Conservation (phyloP, 2,888 invertebrate species). For the Meganola albula region DNA sequence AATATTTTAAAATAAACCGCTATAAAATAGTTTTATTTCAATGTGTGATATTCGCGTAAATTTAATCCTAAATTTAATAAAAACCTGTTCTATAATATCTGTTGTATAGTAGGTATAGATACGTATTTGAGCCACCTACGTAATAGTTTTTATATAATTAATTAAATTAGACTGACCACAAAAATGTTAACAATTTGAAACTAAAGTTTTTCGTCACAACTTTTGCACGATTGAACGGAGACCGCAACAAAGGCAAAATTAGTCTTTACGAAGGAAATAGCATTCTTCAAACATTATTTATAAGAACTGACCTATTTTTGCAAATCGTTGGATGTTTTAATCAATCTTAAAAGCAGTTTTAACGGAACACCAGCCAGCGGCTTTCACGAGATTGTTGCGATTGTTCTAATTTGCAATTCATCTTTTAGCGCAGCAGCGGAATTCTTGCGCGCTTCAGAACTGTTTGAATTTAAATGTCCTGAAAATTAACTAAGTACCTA, state of each 20-base stretch:
- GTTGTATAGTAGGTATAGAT: too few species aligned
- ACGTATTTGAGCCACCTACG: too few species aligned
- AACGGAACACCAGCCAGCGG: conserved; percentile 16
- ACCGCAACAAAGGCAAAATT: conserved; percentile 41
- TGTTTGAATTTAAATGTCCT: not conserved
- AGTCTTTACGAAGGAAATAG: conserved; percentile 27
- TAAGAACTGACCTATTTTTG: conserved; percentile 33
- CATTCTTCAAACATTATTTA: conserved; percentile 33
- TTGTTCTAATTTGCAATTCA: conserved; percentile 30
- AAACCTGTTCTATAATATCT: too few species aligned
- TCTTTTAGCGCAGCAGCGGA: conserved; percentile 17
- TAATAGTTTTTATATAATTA: too few species aligned
- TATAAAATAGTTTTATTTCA: too few species aligned
- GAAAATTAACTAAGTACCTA: not conserved
- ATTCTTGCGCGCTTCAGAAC: conserved; percentile 21
- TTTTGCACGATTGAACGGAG: conserved; percentile 26
- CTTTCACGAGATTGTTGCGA: conserved; percentile 28
- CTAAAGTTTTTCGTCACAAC: conserved; percentile 29
- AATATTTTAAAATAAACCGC: too few species aligned
- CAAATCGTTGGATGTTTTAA: conserved; percentile 31
- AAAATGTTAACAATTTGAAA: conserved; percentile 26
- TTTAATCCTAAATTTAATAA: too few species aligned
- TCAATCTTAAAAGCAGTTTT: conserved; percentile 30
- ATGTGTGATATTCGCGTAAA: too few species aligned
- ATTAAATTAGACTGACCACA: conserved; percentile 25